Percentiles rank a stretch among this genome's conserved stretches.
Conservation (phyloP, 2,797 vertebrate genomes). For the Acanthis flammea region DNA sequence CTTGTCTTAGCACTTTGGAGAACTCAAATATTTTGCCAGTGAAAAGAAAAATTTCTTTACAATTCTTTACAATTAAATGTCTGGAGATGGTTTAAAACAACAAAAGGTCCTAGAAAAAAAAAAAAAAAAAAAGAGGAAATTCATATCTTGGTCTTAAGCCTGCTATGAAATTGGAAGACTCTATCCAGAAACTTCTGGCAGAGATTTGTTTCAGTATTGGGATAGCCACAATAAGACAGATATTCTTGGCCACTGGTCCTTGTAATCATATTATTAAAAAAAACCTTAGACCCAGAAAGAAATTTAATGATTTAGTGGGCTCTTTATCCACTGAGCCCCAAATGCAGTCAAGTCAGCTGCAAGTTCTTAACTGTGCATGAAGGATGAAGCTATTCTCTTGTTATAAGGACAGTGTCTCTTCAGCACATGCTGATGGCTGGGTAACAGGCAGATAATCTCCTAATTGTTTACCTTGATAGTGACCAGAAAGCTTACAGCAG, state of each 20-base stretch:
- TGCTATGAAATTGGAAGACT: background rate
- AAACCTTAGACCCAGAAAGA: background rate
- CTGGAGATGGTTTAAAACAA: background rate
- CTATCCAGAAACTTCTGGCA: background rate
- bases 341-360: background rate
- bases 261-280: background rate
- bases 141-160: background rate
- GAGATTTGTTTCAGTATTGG: background rate
- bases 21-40: background rate
- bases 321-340: background rate
- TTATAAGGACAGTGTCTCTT: background rate
- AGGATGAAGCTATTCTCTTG: background rate
- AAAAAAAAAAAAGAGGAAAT: background rate
- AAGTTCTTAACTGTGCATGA: slow-evolving; percentile 20
- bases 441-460: background rate
- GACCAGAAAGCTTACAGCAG: background rate
- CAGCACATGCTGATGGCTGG: background rate
- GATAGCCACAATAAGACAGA: background rate
- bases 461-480: slow-evolving; percentile 1
- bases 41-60: background rate
- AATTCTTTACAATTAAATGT: background rate
- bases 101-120: background rate
- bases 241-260: background rate
- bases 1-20: background rate
- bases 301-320: background rate